phyloP scores from a whole-genome alignment of 2,797 vertebrate species.

The Kryptolebias ocellatus region DNA sequence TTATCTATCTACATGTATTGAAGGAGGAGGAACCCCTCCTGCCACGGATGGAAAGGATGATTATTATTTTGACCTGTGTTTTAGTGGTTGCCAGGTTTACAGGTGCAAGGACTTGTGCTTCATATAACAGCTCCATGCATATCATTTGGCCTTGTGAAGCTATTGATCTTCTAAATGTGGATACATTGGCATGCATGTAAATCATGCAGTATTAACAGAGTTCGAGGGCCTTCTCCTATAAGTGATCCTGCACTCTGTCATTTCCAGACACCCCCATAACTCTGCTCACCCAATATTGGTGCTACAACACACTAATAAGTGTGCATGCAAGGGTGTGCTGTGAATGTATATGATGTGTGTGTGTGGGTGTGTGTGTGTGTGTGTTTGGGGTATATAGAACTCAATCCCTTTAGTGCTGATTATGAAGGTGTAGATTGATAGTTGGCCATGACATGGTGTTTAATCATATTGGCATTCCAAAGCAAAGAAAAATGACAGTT shows the following conservation, averaged over 20 bases:
- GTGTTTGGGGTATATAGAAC: conserved; percentile 51
- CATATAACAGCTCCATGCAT: conserved; percentile 28
- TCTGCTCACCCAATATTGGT: conserved; percentile 49
- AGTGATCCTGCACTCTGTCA: conserved; percentile 68
- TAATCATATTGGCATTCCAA: conserved; percentile 77
- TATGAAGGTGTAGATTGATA: conserved; percentile 79
- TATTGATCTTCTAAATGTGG: conserved; percentile 58
- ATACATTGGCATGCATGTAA: conserved; percentile 65
- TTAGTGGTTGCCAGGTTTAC: conserved; percentile 40
- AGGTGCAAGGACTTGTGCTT: conserved; percentile 35
- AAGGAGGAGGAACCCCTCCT: conserved; percentile 10
- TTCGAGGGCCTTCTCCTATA: conserved; percentile 47
- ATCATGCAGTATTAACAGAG: conserved; percentile 58
- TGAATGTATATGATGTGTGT: conserved; percentile 20
- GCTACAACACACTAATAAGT: conserved; percentile 41
- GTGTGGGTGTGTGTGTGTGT: conserved; percentile 20
- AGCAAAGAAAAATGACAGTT: conserved; percentile 77
- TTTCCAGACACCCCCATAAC: conserved; percentile 64
- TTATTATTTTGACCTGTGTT: conserved; percentile 54
- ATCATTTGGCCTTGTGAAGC: conserved; percentile 10
- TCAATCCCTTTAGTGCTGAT: conserved; percentile 73
- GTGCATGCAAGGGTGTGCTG: conserved; percentile 25
- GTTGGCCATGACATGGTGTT: conserved; percentile 71
- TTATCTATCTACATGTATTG: conserved; percentile 19
- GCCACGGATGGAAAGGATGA: conserved; percentile 22